These are phyloP conservation scores for Spisula solida DNA, from an alignment of 2,888 invertebrate genomes.

Conservation along the genomic window DNA sequence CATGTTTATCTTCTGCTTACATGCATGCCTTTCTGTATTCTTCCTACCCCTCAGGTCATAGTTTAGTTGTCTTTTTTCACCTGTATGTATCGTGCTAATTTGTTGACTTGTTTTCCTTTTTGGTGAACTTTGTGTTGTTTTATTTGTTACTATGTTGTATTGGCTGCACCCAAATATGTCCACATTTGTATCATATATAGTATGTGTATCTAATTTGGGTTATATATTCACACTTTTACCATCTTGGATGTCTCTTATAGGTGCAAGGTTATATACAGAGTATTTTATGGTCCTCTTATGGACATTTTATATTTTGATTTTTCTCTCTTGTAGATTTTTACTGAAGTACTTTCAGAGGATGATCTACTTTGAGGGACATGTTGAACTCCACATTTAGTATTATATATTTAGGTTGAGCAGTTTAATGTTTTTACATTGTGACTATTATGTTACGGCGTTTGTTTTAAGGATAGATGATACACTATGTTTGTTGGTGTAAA, in stretches of 20 bases:
- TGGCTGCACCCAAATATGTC: background rate
- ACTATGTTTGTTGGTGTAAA: too few relatives aligned
- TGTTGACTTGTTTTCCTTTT: background rate
- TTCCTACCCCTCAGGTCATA: background rate
- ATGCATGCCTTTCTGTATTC: background rate
- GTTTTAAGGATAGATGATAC: background rate
- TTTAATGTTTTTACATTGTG: background rate
- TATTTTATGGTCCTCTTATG: background rate
- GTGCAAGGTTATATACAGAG: background rate
- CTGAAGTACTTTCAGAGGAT: background rate
- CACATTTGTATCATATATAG: background rate
- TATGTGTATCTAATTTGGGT: too few relatives aligned
- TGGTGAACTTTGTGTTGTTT: background rate
- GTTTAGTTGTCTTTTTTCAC: background rate
- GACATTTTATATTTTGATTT: background rate
- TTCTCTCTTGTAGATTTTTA: slow-evolving; percentile 11
- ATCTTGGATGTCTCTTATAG: background rate
- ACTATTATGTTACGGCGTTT: background rate
- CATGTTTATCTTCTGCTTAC: background rate
- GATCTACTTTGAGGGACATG: background rate
- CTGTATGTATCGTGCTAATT: too few relatives aligned
- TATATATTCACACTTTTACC: background rate
- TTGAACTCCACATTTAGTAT: background rate
- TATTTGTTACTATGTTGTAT: background rate
- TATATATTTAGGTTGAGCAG: background rate